Conservation (phyloP, 2,797 vertebrate genomes). For the Eutrigla gurnardus region DNA sequence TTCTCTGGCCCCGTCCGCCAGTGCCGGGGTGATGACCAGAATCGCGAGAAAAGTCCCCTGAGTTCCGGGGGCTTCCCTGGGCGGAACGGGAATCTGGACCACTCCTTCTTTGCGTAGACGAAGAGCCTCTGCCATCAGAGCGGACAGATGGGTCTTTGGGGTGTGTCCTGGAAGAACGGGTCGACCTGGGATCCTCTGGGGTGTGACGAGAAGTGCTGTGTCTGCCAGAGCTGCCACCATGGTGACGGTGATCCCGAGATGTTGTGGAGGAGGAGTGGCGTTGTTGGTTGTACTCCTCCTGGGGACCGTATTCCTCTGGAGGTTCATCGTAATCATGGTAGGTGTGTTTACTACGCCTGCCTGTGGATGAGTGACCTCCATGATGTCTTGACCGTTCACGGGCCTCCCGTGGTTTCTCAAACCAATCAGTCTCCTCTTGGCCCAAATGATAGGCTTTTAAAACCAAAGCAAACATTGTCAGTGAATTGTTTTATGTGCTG, state of each 20-base stretch:
- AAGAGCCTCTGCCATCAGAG: constrained; percentile 86
- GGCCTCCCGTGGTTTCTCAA: constrained; percentile 97
- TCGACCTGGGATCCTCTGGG: constrained; percentile 88
- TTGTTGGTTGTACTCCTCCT: constrained; percentile 91
- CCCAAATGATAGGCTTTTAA: constrained; percentile 99
- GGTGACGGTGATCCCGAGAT: constrained; percentile 93
- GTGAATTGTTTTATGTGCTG: constrained; percentile 77
- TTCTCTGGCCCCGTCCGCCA: constrained; percentile 88
- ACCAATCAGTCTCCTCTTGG: constrained; percentile 99
- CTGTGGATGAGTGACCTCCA: constrained; percentile 90
- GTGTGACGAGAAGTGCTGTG: constrained; percentile 91
- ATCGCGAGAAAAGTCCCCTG: constrained; percentile 90
- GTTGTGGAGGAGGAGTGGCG: constrained; percentile 85
- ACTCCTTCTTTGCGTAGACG: constrained; percentile 87
- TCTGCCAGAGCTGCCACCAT: constrained; percentile 90
- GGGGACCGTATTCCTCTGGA: constrained; percentile 93
- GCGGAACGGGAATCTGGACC: constrained; percentile 84
- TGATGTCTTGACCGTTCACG: constrained; percentile 96
- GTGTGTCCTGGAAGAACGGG: constrained; percentile 91
- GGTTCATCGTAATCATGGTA: constrained; percentile 98
- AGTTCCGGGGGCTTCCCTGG: constrained; percentile 85
- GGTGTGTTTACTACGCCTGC: constrained; percentile 93
- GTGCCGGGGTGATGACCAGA: constrained; percentile 88
- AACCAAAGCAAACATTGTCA: constrained; percentile 90
- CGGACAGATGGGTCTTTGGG: constrained; percentile 88